These are phyloP conservation scores for Ochotona curzoniae DNA, from an alignment of 2,113 vertebrate genomes.

Conservation along the genomic window DNA sequence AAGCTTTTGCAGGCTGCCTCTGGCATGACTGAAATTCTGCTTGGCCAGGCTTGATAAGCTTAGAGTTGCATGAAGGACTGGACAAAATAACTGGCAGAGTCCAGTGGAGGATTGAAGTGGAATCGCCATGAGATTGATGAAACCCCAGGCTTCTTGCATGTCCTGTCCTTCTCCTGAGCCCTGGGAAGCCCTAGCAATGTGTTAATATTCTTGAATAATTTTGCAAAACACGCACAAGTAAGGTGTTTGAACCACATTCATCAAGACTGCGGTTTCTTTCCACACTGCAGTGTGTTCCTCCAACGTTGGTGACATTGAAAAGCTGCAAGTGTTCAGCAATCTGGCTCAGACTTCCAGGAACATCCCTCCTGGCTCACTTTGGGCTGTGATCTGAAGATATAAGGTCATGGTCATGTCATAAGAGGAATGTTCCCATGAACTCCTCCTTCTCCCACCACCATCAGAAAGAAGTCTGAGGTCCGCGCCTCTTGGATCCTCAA, in stretches of 20 bases:
- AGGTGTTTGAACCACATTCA: neutral
- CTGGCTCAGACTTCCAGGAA: neutral
- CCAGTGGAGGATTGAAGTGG: no score
- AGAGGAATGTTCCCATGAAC: neutral
- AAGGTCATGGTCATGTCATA: fast-evolving
- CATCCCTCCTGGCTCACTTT: neutral
- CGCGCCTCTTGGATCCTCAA: neutral
- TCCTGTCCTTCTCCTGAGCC: no score
- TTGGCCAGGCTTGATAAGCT: no score
- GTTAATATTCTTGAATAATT: neutral
- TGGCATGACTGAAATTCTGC: no score
- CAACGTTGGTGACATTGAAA: neutral
- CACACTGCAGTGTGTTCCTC: neutral
- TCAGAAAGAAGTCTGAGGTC: neutral
- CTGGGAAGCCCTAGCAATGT: no score
- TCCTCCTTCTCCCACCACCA: neutral
- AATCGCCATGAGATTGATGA: no score
- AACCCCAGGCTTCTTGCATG: no score
- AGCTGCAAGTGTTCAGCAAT: neutral
- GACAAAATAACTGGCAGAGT: no score
- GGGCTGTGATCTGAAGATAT: neutral
- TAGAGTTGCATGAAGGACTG: no score
- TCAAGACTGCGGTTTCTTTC: neutral
- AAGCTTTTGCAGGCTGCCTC: no score
- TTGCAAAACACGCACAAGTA: neutral